Evolutionary conservation across 53 echinoderm and acorn worm genomes (phyloP).

Genomic region (Zoroaster sp.): DNA sequence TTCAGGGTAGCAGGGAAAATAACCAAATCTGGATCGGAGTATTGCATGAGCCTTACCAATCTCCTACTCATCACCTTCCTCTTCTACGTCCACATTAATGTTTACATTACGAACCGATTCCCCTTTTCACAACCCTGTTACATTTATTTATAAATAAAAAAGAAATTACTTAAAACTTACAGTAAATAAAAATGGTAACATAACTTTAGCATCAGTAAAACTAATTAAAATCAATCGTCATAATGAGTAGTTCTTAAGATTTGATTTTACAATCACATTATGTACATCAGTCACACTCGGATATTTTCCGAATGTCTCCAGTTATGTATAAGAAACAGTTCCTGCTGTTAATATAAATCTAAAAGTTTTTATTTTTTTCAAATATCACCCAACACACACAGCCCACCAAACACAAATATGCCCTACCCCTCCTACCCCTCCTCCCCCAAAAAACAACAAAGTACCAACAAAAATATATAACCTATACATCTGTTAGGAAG

Average conservation of each 20-base stretch:
- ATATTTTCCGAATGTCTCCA: not conserved
- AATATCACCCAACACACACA: not conserved
- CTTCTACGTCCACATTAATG: not conserved
- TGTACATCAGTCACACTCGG: not conserved
- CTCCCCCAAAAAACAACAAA: not conserved
- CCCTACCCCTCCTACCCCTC: too few species aligned
- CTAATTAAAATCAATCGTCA: not conserved
- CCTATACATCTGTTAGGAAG: not conserved
- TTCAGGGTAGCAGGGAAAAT: not conserved
- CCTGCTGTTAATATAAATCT: not conserved
- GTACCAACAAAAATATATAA: not conserved
- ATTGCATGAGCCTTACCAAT: not conserved
- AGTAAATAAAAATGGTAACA: not conserved
- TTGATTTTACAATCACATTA: not conserved
- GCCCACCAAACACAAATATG: too few species aligned
- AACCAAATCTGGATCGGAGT: not conserved
- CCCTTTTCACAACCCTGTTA: not conserved
- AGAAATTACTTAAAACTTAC: not conserved
- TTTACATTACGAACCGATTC: not conserved
- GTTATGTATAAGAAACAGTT: not conserved
- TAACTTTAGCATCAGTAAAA: not conserved
- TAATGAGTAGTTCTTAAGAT: not conserved
- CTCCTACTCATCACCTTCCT: not conserved
- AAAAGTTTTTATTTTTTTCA: not conserved
- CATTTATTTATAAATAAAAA: not conserved